These are phyloP conservation scores for Perithous albicinctus DNA, from an alignment of 2,888 invertebrate genomes.

Conservation along the genomic window DNA sequence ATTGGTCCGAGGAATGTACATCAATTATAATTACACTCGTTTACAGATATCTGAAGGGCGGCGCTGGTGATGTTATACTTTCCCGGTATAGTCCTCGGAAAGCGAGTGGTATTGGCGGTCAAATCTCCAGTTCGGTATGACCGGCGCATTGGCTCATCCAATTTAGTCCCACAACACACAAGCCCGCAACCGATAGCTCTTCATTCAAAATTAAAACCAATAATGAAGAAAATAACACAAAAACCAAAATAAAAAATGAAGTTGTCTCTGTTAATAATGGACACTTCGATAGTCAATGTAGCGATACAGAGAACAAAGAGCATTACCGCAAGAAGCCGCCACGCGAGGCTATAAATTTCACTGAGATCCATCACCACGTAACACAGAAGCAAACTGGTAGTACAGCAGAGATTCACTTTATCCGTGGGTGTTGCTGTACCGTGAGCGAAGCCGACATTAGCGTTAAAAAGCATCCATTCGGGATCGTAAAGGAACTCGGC, in stretches of 20 bases:
- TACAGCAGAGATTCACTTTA: constrained; percentile 37
- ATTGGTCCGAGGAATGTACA: constrained; percentile 7
- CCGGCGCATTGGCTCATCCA: constrained; percentile 21
- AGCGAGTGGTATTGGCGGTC: constrained; percentile 11
- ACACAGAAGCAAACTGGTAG: constrained; percentile 2
- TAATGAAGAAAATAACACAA: too few species aligned
- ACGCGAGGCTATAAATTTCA: constrained; percentile 8
- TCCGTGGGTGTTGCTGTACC: constrained; percentile 3
- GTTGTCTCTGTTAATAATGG: background rate
- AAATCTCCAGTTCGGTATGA: constrained; percentile 9
- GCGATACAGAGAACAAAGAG: background rate
- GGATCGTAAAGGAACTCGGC: background rate
- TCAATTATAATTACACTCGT: constrained; percentile 31
- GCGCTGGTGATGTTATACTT: constrained; percentile 9
- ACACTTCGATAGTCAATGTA: background rate
- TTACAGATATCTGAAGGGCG: constrained; percentile 21
- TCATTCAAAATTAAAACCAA: background rate
- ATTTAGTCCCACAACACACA: background rate
- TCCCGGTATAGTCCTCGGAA: background rate
- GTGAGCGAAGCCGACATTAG: constrained; percentile 6
- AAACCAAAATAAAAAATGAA: background rate
- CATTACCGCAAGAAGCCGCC: constrained; percentile 11
- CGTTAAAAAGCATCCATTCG: background rate
- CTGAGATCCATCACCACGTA: constrained; percentile 19
- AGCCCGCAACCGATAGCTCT: background rate